Percentiles rank a stretch among this genome's conserved stretches.
These are phyloP conservation scores for Glossophaga mutica DNA, from an alignment of 2,797 vertebrate genomes.

Conservation along the genomic window DNA sequence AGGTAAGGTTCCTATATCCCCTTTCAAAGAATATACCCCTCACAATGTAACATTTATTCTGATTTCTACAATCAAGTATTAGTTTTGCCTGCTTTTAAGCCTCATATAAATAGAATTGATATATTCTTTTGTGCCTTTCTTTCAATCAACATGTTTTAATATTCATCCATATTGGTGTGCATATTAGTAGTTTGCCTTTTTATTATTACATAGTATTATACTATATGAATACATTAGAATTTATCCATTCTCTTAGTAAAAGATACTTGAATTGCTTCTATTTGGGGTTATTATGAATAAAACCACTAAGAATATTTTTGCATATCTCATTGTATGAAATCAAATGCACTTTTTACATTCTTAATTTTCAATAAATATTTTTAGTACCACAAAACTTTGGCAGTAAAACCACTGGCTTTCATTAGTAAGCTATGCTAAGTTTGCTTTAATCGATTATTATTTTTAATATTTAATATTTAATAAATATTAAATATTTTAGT, in stretches of 20 bases:
- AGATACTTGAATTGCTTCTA: neutral
- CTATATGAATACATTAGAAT: neutral
- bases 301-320: neutral
- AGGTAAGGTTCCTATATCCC: neutral
- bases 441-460: constrained; percentile 21
- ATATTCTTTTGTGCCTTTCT: neutral
- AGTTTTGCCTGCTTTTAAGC: constrained; percentile 3
- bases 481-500: no score
- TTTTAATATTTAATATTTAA: no score
- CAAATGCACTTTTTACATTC: constrained; percentile 19
- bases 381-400: neutral
- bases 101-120: neutral
- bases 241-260: neutral
- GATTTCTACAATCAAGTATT: neutral
- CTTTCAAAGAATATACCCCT: neutral
- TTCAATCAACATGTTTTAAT: neutral
- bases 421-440: neutral
- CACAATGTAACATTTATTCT: neutral
- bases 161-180: neutral
- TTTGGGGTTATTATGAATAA: neutral
- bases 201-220: neutral
- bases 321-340: neutral
- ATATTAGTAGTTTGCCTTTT: neutral
- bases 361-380: constrained; percentile 24
- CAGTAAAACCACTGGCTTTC: neutral